These are phyloP conservation scores for Poecilus cupreus DNA, from an alignment of 2,888 invertebrate genomes.

Conservation along the genomic window DNA sequence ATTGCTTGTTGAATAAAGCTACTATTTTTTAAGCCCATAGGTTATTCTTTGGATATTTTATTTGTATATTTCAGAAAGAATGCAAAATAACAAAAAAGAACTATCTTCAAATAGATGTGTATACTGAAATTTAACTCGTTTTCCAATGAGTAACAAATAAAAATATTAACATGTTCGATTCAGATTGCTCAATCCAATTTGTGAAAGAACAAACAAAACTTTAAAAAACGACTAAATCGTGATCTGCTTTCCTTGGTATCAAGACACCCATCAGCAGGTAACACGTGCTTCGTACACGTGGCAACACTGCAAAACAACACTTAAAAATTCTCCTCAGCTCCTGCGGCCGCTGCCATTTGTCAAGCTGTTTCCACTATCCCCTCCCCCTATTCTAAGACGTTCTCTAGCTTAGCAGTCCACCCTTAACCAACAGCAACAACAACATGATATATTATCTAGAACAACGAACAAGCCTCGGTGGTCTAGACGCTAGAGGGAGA, in stretches of 20 bases:
- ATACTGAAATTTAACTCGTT: no score
- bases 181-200: neutral
- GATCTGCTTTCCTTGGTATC: neutral
- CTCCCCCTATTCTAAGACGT: neutral
- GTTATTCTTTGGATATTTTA: no score
- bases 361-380: conserved; percentile 25
- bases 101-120: no score
- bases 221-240: conserved; percentile 2
- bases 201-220: conserved; percentile 3
- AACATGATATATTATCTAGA: conserved; percentile 30
- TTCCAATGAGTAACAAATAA: no score
- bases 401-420: neutral
- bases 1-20: no score
- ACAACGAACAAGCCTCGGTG: neutral
- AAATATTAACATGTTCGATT: no score
- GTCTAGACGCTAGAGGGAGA: no score
- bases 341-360: conserved; percentile 17
- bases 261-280: neutral
- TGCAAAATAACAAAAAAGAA: no score
- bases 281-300: conserved; percentile 3
- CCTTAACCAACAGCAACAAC: conserved; percentile 11
- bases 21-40: no score
- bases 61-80: no score
- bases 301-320: conserved; percentile 10
- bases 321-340: conserved; percentile 26